Evolutionary conservation across 2,888 invertebrate genomes (phyloP).

Genomic region (Ariolimax columbianus): DNA sequence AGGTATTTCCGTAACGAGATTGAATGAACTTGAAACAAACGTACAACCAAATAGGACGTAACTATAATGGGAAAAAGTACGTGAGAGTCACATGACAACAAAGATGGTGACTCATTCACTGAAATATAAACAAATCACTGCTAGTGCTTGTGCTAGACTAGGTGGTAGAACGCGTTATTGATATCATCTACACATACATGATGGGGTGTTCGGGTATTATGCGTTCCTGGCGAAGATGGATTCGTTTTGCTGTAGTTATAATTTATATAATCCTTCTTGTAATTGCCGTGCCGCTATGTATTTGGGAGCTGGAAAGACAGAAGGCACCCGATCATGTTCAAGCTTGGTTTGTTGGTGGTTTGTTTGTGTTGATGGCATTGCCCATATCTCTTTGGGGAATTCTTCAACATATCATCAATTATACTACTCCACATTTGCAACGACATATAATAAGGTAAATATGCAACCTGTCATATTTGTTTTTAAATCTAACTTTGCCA

Average conservation of each 20-base stretch:
- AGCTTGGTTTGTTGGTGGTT: constrained; percentile 88
- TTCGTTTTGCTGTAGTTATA: constrained; percentile 89
- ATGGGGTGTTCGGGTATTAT: constrained; percentile 60
- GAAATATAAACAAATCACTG: constrained; percentile 2
- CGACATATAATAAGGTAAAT: constrained; percentile 92
- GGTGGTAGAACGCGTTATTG: too few species aligned
- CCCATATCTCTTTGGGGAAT: constrained; percentile 97
- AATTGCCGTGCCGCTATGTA: constrained; percentile 89
- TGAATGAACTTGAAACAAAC: too few species aligned
- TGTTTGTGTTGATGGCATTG: constrained; percentile 92
- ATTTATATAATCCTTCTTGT: constrained; percentile 89
- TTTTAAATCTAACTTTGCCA: too few species aligned
- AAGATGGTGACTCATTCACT: neutral
- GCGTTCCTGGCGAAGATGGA: constrained; percentile 90
- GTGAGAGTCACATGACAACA: neutral
- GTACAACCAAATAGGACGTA: too few species aligned
- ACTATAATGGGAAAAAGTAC: too few species aligned
- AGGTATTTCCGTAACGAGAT: too few species aligned
- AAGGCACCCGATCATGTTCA: constrained; percentile 86
- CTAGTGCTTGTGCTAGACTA: neutral
- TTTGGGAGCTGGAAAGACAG: constrained; percentile 88
- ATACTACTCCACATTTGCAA: constrained; percentile 93
- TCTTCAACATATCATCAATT: constrained; percentile 94
- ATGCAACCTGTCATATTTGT: neutral
- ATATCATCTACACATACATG: neutral